phyloP scores from a whole-genome alignment of 1,140 invertebrate genomes.

The Temnothorax longispinosus region DNA sequence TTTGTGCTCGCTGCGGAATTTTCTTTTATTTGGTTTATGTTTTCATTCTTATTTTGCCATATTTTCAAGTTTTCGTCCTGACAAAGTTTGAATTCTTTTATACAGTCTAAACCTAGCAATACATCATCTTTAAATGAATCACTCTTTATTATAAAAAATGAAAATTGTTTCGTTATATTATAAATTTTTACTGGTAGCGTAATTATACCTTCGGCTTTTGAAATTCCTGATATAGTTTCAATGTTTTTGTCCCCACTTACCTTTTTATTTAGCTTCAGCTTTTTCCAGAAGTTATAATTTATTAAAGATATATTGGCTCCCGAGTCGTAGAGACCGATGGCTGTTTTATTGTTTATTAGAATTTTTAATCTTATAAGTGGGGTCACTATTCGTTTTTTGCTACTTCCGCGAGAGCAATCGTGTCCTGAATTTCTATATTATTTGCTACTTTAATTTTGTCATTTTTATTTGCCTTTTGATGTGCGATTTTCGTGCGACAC shows the following conservation, averaged over 20 bases:
- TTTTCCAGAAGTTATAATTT: constrained; percentile 9
- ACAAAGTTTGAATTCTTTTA: constrained; percentile 58
- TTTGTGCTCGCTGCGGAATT: background rate
- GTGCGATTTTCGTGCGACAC: too few species aligned
- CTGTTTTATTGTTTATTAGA: background rate
- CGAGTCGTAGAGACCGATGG: constrained; percentile 13
- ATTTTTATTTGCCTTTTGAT: background rate
- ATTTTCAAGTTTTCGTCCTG: constrained; percentile 66
- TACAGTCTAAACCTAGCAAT: constrained; percentile 57
- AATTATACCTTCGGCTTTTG: constrained; percentile 20
- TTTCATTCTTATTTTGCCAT: constrained; percentile 36
- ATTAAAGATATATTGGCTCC: background rate
- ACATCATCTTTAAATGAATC: constrained; percentile 37
- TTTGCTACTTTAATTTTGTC: background rate
- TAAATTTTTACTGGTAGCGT: constrained; percentile 27
- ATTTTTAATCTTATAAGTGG: constrained; percentile 51
- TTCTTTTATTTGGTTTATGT: background rate
- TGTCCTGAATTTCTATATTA: background rate
- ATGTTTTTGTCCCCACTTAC: constrained; percentile 34
- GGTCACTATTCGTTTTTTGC: constrained; percentile 23
- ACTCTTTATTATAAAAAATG: constrained; percentile 51
- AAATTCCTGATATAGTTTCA: background rate
- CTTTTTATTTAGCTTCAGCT: constrained; percentile 1
- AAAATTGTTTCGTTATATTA: constrained; percentile 38
- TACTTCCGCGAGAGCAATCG: background rate